Percentiles rank a stretch among this genome's conserved stretches.
Conservation (phyloP, 2,113 vertebrate genomes). For the Aythya baeri region DNA sequence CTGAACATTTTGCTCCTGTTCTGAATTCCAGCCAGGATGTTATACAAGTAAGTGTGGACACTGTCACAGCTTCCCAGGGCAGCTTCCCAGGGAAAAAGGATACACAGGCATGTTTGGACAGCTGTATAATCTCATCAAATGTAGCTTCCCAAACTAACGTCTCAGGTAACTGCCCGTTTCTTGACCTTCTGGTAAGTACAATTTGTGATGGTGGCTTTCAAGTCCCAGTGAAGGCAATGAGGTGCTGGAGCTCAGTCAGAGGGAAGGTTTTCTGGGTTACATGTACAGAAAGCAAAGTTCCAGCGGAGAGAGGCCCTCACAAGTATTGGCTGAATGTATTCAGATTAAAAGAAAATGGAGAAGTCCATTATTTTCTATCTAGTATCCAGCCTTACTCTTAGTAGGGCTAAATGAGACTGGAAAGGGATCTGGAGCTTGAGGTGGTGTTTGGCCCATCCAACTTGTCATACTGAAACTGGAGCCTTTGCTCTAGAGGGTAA, state of each 20-base stretch:
- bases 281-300: not conserved
- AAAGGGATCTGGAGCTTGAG: not conserved
- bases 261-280: not conserved
- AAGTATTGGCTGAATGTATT: not conserved
- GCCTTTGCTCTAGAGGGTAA: not conserved
- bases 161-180: not conserved
- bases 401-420: not conserved
- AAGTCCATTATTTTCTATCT: not conserved
- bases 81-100: not conserved
- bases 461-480: not conserved
- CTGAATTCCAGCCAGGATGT: not conserved
- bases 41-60: not conserved
- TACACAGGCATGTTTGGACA: too few species aligned
- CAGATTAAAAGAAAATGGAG: not conserved
- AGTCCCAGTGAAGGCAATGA: not conserved
- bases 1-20: not conserved
- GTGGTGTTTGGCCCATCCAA: rapidly evolving
- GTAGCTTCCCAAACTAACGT: not conserved
- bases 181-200: not conserved
- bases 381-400: not conserved
- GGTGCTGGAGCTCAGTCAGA: rapidly evolving
- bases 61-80: not conserved
- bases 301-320: not conserved
- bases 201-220: not conserved
- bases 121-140: not conserved